Conservation (phyloP, 1,140 invertebrate genomes). For the Drosophila ercepeae region DNA sequence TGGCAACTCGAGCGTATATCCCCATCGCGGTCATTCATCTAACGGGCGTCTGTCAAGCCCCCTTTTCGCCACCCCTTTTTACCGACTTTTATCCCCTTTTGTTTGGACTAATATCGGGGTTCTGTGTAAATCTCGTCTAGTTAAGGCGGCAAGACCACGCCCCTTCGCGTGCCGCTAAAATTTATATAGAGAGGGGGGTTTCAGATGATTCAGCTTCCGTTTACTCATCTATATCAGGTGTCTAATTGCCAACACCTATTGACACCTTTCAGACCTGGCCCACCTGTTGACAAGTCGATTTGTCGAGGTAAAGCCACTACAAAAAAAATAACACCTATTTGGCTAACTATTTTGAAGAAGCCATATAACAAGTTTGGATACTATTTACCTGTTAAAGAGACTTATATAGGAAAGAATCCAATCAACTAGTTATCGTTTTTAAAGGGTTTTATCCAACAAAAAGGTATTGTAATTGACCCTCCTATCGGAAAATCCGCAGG, state of each 20-base stretch:
- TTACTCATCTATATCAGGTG: slow-evolving; percentile 24
- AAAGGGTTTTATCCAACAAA: too few relatives aligned
- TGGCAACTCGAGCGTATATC: slow-evolving; percentile 40
- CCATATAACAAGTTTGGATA: not conserved
- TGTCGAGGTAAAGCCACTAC: not conserved
- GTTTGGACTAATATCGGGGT: slow-evolving; percentile 17
- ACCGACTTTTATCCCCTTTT: not conserved
- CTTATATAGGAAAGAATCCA: too few relatives aligned
- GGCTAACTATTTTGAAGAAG: not conserved
- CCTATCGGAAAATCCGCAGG: not conserved
- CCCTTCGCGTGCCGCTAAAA: slow-evolving; percentile 32
- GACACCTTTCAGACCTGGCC: slow-evolving; percentile 14
- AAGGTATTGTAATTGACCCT: not conserved
- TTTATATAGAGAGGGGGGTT: not conserved
- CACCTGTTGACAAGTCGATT: slow-evolving; percentile 14
- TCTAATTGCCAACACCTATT: slow-evolving; percentile 22
- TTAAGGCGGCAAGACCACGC: slow-evolving; percentile 3
- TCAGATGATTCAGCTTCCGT: slow-evolving; percentile 9
- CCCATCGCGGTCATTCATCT: slow-evolving; percentile 42
- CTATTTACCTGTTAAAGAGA: not conserved
- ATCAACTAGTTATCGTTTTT: too few relatives aligned
- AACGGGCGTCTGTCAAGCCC: slow-evolving; percentile 12
- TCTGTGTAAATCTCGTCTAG: slow-evolving; percentile 57
- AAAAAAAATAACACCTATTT: not conserved
- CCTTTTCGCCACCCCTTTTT: not conserved